Evolutionary conservation across 2,888 invertebrate genomes (phyloP).

Genomic region (Chloromyia formosa): DNA sequence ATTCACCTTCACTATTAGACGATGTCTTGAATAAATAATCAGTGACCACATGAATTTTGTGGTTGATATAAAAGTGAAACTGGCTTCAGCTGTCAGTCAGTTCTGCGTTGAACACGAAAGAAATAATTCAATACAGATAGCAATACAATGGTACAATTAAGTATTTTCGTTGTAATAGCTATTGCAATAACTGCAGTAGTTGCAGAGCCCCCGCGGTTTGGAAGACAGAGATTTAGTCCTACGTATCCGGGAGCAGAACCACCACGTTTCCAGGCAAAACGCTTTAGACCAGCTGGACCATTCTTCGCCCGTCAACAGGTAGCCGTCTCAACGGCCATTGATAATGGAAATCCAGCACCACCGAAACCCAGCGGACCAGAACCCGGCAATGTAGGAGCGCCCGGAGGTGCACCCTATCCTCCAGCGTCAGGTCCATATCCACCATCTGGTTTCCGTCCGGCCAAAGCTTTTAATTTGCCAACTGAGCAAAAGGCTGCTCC

Average conservation of each 20-base stretch:
- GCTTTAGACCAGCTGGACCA: background rate
- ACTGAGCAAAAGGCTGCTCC: conserved; percentile 2
- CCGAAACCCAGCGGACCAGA: background rate
- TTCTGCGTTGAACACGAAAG: background rate
- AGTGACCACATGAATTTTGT: background rate
- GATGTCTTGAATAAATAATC: conserved; percentile 27
- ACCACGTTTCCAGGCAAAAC: conserved; percentile 1
- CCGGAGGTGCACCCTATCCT: conserved; percentile 3
- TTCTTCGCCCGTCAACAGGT: conserved; percentile 26
- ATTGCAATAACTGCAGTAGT: background rate
- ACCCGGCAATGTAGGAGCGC: background rate
- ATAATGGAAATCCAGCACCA: background rate
- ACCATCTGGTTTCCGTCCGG: conserved; percentile 18
- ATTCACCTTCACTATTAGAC: conserved; percentile 29
- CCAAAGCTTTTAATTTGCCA: conserved; percentile 24
- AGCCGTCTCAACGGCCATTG: conserved; percentile 17
- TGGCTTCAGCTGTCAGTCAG: conserved; percentile 1
- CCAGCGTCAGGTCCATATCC: conserved; percentile 26
- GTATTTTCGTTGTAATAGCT: background rate
- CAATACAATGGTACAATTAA: background rate
- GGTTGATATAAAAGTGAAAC: conserved; percentile 30
- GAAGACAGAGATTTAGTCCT: conserved; percentile 11
- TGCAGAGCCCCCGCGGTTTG: conserved; percentile 19
- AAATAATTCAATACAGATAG: background rate
- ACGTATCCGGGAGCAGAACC: conserved; percentile 16